These are phyloP conservation scores for Gastrophysa polygoni DNA, from an alignment of 2,888 invertebrate species.

Conservation along the genomic window DNA sequence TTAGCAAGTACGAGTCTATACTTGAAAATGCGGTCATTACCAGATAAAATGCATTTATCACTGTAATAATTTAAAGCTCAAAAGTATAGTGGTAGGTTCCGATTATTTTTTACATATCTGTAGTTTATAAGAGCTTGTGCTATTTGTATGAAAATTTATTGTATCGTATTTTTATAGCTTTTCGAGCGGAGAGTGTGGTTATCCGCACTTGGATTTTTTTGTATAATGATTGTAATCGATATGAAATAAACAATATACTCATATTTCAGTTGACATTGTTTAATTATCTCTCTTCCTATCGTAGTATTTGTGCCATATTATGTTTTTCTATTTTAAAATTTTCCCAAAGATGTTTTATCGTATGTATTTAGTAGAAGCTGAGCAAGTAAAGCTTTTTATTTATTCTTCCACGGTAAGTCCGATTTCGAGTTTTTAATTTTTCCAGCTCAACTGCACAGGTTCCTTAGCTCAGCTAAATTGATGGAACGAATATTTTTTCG, in stretches of 20 bases:
- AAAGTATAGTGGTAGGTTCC: constrained; percentile 32
- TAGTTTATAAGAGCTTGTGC: constrained; percentile 36
- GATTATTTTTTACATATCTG: constrained; percentile 43
- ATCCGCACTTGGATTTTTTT: constrained; percentile 35
- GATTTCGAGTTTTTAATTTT: too few relatives aligned
- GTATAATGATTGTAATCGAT: constrained; percentile 39
- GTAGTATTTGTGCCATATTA: not conserved
- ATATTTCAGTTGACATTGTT: constrained; percentile 6
- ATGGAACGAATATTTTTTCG: too few relatives aligned
- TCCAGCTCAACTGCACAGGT: too few relatives aligned
- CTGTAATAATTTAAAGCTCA: constrained; percentile 39
- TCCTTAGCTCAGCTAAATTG: too few relatives aligned
- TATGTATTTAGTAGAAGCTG: too few relatives aligned
- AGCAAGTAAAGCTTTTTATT: too few relatives aligned
- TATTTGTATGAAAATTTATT: constrained; percentile 35
- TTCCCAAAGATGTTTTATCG: too few relatives aligned
- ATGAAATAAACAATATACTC: constrained; percentile 21
- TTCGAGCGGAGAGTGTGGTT: constrained; percentile 35
- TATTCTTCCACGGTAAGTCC: too few relatives aligned
- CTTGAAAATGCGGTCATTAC: constrained; percentile 35
- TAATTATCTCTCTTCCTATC: not conserved
- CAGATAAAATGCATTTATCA: constrained; percentile 48
- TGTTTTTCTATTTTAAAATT: too few relatives aligned
- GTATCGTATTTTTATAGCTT: constrained; percentile 40
- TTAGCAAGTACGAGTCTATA: constrained; percentile 15